Base-by-base conservation (phyloP, 2,888 invertebrate genomes). In the Cecidostiba fungosa region DNA sequence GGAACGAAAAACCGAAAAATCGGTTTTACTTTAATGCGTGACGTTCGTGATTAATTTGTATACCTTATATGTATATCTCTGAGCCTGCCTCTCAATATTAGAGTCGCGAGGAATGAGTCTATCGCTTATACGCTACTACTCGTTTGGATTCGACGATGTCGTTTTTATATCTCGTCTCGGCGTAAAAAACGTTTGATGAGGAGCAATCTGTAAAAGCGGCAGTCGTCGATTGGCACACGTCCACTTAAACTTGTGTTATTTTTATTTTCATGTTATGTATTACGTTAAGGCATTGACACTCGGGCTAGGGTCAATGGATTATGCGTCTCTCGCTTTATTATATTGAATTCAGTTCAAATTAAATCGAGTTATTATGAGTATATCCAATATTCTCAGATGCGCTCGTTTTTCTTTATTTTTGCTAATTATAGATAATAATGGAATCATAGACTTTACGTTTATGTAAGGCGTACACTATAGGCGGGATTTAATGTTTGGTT, bases 211-310 rank as follows among this genome's bases (percentile, higher is more conserved):
- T 59, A 74, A 78, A 73, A 70, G 72, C 43, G 72, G 62, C 72
- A 74, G 82, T 78, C 82, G 82, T 86, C 80, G 36, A 77, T 86
- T 83, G 80, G 83, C 80, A 86, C 83, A 82, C 70, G 43, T 76
- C 73, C 54, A 77, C 82, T 83, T 76, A 36, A 62, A 62, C 23
- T 62, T 50, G 16, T 36, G 1, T 59, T n/a, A 59, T 23, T 23
- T 59, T 59, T n/a, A 50, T 50, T 50, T 76, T 19, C 43, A 26
- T 76, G 26, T 50, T 14, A 23, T 50, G 19, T 76, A 82, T 59
- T 50, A 50, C 14, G 29, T 77, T 83, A 83, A 83, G 77, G 76
- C 76, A 82, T 76, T 82, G 69, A 76, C 54, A n/a, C 82, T 82
- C 76, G 50, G 47, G 23, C 29, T 76, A 47, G 50, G 26, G 69